phyloP scores from a whole-genome alignment of 2,113 vertebrate species.

The Oreochromis niloticus region DNA sequence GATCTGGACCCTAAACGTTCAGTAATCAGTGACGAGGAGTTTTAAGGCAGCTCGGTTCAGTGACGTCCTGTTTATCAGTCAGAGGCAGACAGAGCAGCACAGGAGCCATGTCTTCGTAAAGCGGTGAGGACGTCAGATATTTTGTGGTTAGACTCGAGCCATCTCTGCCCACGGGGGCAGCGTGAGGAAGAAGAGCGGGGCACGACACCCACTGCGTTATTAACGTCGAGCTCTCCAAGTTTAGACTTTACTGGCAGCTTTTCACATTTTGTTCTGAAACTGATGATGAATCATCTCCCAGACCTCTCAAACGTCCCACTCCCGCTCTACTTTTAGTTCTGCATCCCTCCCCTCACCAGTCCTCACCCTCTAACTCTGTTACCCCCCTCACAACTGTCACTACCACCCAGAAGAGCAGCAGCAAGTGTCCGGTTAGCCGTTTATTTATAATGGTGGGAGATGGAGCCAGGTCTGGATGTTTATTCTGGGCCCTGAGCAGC shows the following conservation, averaged over 20 bases:
- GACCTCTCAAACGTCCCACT: neutral
- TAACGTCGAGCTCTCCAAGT: neutral
- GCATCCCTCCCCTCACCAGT: neutral
- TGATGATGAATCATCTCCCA: neutral
- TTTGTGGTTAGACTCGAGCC: neutral
- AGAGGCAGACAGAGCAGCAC: neutral
- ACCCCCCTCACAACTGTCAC: neutral
- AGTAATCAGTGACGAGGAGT: neutral
- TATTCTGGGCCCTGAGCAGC: neutral
- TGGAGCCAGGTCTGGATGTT: neutral
- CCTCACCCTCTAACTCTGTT: neutral
- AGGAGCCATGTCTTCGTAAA: neutral
- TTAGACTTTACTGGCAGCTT: neutral
- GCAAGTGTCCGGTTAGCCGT: neutral
- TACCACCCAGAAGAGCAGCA: neutral
- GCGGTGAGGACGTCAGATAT: neutral
- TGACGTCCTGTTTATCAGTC: neutral
- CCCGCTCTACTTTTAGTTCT: neutral
- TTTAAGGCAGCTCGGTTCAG: neutral
- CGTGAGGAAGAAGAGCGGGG: neutral
- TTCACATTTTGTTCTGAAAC: neutral
- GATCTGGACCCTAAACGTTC: neutral
- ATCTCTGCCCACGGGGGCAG: neutral
- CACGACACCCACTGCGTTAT: neutral
- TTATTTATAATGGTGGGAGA: constrained; percentile 1